Conservation (phyloP, 2,113 vertebrate genomes). For the Seriola aureovittata region DNA sequence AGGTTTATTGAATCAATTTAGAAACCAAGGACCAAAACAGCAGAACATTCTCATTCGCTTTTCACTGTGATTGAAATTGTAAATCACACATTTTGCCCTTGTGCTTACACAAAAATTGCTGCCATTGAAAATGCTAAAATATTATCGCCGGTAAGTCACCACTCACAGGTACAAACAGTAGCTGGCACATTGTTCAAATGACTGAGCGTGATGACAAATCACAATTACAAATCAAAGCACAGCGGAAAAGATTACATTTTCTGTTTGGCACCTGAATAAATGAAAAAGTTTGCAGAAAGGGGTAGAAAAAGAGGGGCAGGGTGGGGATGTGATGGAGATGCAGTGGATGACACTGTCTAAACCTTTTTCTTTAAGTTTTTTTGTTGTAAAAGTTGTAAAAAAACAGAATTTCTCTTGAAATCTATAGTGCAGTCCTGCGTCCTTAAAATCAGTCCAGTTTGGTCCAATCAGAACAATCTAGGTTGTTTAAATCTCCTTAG, state of each 20-base stretch:
- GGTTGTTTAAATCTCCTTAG: constrained; percentile 1
- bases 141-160: background rate
- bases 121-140: constrained; percentile 28
- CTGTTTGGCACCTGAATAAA: background rate
- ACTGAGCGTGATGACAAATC: constrained; percentile 16
- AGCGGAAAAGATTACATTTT: background rate
- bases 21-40: constrained; percentile 5
- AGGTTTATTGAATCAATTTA: background rate
- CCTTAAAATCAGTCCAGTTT: constrained; percentile 12
- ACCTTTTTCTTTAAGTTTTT: no score
- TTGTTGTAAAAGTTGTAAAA: background rate
- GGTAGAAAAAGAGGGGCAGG: background rate
- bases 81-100: background rate
- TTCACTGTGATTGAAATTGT: constrained; percentile 2
- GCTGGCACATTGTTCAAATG: constrained; percentile 23
- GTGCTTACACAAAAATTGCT: constrained; percentile 4
- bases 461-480: background rate
- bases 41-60: background rate
- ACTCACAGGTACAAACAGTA: constrained; percentile 24
- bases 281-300: background rate
- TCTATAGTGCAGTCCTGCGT: background rate
- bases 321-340: background rate
- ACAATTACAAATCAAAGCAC: background rate
- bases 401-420: background rate
- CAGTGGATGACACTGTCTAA: background rate